These are phyloP conservation scores for Panthera uncia DNA, from an alignment of 2,113 vertebrate genomes.

Conservation along the genomic window DNA sequence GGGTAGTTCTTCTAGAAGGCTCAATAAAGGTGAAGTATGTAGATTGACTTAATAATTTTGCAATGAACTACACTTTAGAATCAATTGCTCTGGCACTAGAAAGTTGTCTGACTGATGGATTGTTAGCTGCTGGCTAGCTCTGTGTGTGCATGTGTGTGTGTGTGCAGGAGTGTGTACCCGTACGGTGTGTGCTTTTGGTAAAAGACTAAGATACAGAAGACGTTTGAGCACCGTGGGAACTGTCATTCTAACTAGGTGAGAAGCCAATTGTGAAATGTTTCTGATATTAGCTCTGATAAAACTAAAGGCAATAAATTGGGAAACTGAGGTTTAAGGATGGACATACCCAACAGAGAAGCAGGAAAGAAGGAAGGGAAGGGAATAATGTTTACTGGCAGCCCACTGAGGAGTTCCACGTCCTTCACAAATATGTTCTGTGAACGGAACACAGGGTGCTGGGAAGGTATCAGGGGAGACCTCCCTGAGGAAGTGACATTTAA, in stretches of 20 bases:
- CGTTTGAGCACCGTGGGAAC: not conserved
- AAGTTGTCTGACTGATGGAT: slow-evolving; percentile 67
- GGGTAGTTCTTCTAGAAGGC: slow-evolving; percentile 78
- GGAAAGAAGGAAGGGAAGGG: not conserved
- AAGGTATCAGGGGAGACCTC: not conserved
- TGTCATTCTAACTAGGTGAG: not conserved
- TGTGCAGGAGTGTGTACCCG: no score
- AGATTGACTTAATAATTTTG: slow-evolving; percentile 80
- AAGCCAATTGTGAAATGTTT: not conserved
- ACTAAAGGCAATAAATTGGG: not conserved
- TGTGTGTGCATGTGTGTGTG: not conserved
- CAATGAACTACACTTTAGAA: slow-evolving; percentile 82
- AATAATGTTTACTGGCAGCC: not conserved
- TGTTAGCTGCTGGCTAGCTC: not conserved
- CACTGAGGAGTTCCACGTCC: not conserved
- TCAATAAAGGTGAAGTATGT: slow-evolving; percentile 80
- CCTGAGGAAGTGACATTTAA: not conserved
- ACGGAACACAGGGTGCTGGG: not conserved
- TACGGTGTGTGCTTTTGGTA: not conserved
- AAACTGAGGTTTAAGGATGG: not conserved
- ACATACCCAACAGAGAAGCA: not conserved
- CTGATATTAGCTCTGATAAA: not conserved
- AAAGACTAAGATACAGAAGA: not conserved
- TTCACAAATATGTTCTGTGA: not conserved
- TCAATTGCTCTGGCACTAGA: slow-evolving; percentile 78